Evolutionary conservation across 1,140 invertebrate species (phyloP), one percentile per base, ranked within the genome.

Genomic region (Holotrichia oblita): DNA sequence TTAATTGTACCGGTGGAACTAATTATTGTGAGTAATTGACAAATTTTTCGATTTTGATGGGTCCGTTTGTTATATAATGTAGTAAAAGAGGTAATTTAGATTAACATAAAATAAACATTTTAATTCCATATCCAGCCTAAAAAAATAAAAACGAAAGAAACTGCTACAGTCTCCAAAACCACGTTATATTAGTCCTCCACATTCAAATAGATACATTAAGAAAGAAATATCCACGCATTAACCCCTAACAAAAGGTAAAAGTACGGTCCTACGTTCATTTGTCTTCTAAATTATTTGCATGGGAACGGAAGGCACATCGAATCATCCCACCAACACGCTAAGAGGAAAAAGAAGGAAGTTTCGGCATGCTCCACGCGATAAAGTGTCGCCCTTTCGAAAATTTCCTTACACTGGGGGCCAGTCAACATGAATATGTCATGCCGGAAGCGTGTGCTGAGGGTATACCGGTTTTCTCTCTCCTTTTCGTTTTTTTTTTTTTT

Each of bases 351-450:
- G 44, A 48, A 48, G n/a, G 44, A 12, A 4, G 44, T 4, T 10
- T 14, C 44, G 44, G 3, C 12, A 48, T 0, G 12, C 44, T 10
- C 12, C 3, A 12, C 12, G 12, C 44, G 44, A 48, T 48, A 48
- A 48, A 48, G 12, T 48, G 44, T 48, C 44, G 44, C 44, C 0
- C 44, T 48, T 48, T 12, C 44, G 12, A 48, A n/a, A n/a, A n/a
- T 3, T 4, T 48, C 44, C 44, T 48, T n/a, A 48, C 44, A n/a
- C 44, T n/a, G 7, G n/a, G 44, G 44, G 44, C 44, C 44, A 48
- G 44, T 48, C 44, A n/a, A 48, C n/a, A 48, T 48, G 44, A 48
- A 48, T 48, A 48, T 48, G 44, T 48, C 44, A 48, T 48, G 44
- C 12, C 12, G 12, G 44, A 48, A 48, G n/a, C 44, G 10, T n/a